phyloP scores from a whole-genome alignment of 1,140 invertebrate species.

The Piezodorus guildinii region DNA sequence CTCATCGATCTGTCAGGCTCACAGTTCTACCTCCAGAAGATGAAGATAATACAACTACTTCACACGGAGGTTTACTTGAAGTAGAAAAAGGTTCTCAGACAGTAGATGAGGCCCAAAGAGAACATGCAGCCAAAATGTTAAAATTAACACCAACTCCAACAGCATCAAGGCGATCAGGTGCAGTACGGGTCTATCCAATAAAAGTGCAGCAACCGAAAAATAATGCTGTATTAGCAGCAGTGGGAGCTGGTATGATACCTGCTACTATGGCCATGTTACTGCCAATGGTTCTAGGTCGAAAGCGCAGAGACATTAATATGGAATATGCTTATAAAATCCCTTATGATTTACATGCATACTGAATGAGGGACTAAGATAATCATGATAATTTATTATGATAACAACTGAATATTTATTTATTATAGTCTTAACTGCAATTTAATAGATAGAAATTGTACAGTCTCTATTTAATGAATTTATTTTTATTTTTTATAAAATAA shows the following conservation, averaged over 20 bases:
- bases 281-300: slow-evolving; percentile 55
- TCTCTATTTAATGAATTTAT: no score
- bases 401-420: no score
- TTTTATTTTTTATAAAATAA: no score
- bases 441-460: no score
- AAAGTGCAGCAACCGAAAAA: neutral
- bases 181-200: slow-evolving; percentile 16
- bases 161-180: slow-evolving; percentile 2
- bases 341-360: no score
- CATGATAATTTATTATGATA: no score
- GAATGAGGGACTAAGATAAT: no score
- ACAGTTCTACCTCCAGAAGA: slow-evolving; percentile 56
- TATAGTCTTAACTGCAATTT: no score
- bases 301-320: slow-evolving; percentile 32
- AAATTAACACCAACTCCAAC: slow-evolving; percentile 19
- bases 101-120: slow-evolving; percentile 47
- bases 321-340: no score
- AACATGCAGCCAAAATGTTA: slow-evolving; percentile 37
- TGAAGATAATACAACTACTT: slow-evolving; percentile 52
- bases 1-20: slow-evolving; percentile 40
- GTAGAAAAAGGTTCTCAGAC: slow-evolving; percentile 56
- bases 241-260: slow-evolving; percentile 62
- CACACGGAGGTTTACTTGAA: slow-evolving; percentile 60
- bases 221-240: slow-evolving; percentile 44
- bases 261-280: slow-evolving; percentile 67